A percentile compares a stretch with the other conserved stretches of the same genome.
Evolutionary conservation across 2,113 vertebrate species (phyloP).

Genomic region (Columbina picui): DNA sequence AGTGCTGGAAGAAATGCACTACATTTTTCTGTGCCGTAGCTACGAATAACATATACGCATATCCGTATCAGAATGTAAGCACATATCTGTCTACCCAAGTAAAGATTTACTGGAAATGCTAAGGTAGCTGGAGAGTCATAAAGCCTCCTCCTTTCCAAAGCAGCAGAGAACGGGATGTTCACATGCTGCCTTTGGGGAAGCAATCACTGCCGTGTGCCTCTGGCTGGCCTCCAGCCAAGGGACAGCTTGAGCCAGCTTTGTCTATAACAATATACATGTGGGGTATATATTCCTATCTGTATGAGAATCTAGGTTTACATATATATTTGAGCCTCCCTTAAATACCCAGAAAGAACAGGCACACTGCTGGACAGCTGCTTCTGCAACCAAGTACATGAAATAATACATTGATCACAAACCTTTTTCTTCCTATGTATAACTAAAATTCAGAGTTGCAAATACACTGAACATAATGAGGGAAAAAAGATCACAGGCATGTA

Average conservation of each 20-base stretch:
- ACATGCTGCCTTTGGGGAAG: neutral
- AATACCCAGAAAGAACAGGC: neutral
- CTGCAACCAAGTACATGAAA: neutral
- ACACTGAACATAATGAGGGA: neutral
- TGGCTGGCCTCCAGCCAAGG: neutral
- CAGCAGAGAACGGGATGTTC: neutral
- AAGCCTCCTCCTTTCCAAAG: neutral
- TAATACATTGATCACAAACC: neutral
- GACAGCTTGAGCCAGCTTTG: neutral
- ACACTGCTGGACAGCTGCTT: neutral
- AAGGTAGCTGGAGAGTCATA: neutral
- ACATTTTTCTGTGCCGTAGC: neutral
- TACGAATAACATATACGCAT: accelerated
- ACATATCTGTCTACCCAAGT: neutral
- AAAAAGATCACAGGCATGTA: neutral
- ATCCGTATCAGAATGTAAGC: neutral
- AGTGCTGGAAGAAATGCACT: neutral
- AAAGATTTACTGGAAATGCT: neutral
- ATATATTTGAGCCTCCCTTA: neutral
- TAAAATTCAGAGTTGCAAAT: neutral
- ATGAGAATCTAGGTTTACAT: neutral
- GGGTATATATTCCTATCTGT: neutral
- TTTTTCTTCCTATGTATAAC: neutral
- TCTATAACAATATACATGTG: neutral
- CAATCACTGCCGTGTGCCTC: neutral